phyloP scores from a whole-genome alignment of 2,113 vertebrate genomes.

The Odocoileus virginianus region DNA sequence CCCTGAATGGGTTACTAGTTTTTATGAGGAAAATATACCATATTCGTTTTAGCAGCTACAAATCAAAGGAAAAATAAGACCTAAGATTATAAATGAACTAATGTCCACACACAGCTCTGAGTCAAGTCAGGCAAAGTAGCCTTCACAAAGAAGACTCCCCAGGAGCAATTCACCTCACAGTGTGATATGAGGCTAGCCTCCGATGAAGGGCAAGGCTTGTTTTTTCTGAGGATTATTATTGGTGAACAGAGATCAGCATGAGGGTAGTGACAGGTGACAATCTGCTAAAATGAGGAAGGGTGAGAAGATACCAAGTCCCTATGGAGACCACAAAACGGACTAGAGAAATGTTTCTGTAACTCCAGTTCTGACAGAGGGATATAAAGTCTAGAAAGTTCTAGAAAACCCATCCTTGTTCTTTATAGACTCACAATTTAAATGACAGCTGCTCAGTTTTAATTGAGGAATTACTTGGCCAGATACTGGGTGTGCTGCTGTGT shows the following conservation, averaged over 20 bases:
- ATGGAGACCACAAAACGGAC: not conserved
- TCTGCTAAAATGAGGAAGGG: not conserved
- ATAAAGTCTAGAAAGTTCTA: not conserved
- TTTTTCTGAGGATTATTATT: not conserved
- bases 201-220: not conserved
- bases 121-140: not conserved
- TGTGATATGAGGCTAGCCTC: not conserved
- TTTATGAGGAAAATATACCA: not conserved
- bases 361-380: not conserved
- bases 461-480: not conserved
- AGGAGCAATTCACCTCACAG: not conserved
- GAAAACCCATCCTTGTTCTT: not conserved
- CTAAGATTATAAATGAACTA: not conserved
- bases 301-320: not conserved
- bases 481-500: not conserved
- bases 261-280: not conserved
- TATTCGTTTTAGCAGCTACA: not conserved
- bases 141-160: not conserved
- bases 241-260: not conserved
- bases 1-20: not conserved
- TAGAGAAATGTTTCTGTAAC: not conserved
- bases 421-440: not conserved
- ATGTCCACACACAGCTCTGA: not conserved
- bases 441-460: not conserved
- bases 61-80: not conserved